Evolutionary conservation across 35 echinoderm and acorn worm genomes (phyloP).

Genomic region (Heliocidaris tuberculata): DNA sequence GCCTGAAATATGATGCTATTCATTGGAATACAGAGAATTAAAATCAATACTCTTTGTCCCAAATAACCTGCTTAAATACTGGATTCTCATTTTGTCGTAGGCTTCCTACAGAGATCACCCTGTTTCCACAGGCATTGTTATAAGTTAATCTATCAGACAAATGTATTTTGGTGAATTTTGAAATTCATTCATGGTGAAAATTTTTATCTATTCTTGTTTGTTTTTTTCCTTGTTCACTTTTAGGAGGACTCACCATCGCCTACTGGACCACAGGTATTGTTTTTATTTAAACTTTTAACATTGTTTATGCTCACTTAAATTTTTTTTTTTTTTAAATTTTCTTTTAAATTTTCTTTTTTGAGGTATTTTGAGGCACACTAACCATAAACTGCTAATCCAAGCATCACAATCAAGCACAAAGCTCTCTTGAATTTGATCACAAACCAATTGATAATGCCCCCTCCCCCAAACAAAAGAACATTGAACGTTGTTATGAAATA

Average conservation of each 20-base stretch:
- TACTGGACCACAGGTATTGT: conserved; percentile 29
- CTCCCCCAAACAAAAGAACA: not conserved
- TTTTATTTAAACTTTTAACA: not conserved
- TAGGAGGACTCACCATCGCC: conserved; percentile 31
- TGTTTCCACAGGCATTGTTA: no score
- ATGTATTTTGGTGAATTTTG: not conserved
- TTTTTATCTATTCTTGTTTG: not conserved
- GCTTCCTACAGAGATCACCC: no score
- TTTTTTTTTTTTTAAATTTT: not conserved
- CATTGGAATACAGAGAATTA: no score
- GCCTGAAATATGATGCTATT: no score
- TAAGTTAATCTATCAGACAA: no score
- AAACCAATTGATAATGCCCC: not conserved
- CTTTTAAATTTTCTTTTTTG: not conserved
- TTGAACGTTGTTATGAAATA: no score
- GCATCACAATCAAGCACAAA: not conserved
- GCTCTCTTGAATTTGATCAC: conserved; percentile 1
- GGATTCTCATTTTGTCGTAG: no score
- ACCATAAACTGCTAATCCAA: not conserved
- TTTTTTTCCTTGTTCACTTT: not conserved
- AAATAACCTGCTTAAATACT: no score
- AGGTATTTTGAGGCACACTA: conserved; percentile 10
- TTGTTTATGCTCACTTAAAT: not conserved
- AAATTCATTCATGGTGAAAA: not conserved
- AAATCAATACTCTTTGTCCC: no score